A percentile compares a stretch with the other conserved stretches of the same genome.
phyloP scores from a whole-genome alignment of 2,888 invertebrate species.

The Drosophila buzzatii region DNA sequence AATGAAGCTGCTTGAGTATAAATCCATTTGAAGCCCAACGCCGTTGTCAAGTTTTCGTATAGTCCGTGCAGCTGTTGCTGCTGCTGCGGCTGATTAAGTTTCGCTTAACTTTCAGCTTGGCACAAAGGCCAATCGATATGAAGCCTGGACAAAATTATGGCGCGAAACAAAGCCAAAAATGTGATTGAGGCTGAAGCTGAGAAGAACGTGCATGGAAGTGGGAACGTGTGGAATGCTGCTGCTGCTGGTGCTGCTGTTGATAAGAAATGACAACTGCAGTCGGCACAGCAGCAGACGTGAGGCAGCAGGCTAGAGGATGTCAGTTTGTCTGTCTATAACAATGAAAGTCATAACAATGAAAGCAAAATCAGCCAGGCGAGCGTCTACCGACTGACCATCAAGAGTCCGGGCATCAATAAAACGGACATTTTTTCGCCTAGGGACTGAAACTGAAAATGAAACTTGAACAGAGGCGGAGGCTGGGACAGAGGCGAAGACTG shows the following conservation, averaged over 20 bases:
- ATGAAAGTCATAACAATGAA: constrained; percentile 60
- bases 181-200: neutral
- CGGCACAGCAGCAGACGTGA: constrained; percentile 9
- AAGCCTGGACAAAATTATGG: constrained; percentile 31
- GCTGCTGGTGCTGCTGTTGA: constrained; percentile 31
- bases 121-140: constrained; percentile 58
- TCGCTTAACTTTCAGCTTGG: constrained; percentile 47
- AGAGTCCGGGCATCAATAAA: constrained; percentile 51
- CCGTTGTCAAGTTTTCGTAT: constrained; percentile 27
- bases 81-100: constrained; percentile 70
- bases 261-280: constrained; percentile 65
- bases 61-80: constrained; percentile 32
- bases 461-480: constrained; percentile 4
- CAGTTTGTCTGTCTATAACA: constrained; percentile 51
- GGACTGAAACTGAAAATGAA: neutral
- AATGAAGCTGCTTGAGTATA: constrained; percentile 44
- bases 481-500: neutral
- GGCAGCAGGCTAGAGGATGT: neutral
- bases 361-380: constrained; percentile 21
- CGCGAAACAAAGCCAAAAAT: constrained; percentile 37
- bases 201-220: neutral
- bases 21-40: constrained; percentile 37
- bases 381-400: constrained; percentile 29
- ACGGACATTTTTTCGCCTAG: constrained; percentile 23
- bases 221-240: constrained; percentile 13